phyloP scores from a whole-genome alignment of 1,140 invertebrate species.

The Cardiocondyla obscurior region DNA sequence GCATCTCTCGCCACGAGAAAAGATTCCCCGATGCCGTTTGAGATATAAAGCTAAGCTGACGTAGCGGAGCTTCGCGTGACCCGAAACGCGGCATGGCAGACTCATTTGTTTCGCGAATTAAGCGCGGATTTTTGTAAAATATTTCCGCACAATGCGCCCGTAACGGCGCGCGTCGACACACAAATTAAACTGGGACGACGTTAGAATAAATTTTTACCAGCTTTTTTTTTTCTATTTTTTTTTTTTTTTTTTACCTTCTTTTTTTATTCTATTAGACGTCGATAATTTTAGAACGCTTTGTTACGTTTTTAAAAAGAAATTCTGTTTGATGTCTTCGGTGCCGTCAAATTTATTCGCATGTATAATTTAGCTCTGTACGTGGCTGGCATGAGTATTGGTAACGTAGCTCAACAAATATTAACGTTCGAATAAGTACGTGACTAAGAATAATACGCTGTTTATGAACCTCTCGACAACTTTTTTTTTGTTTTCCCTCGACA shows the following conservation, averaged over 20 bases:
- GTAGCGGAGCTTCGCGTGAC: slow-evolving; percentile 1
- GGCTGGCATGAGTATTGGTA: slow-evolving; percentile 45
- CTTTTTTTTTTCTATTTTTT: background rate
- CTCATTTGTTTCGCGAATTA: background rate
- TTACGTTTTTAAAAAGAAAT: background rate
- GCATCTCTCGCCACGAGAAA: slow-evolving; percentile 45
- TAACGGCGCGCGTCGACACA: background rate
- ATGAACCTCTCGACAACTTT: background rate
- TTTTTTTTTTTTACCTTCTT: background rate
- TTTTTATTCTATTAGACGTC: background rate
- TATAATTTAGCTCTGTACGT: slow-evolving; percentile 13
- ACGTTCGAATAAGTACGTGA: slow-evolving; percentile 55
- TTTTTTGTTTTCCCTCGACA: background rate
- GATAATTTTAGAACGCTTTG: background rate
- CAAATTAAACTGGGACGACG: background rate
- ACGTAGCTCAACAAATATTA: slow-evolving; percentile 66
- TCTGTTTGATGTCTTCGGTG: background rate
- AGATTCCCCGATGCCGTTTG: slow-evolving; percentile 2
- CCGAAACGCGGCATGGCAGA: slow-evolving; percentile 1
- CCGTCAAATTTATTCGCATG: background rate
- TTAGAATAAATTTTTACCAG: background rate
- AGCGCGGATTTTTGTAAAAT: background rate
- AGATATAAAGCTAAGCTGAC: slow-evolving; percentile 47
- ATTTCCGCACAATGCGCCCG: background rate
- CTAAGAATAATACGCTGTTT: slow-evolving; percentile 19